Evolutionary conservation across 2,113 vertebrate genomes (phyloP), one percentile per base, ranked within the genome.

Genomic region (Nipponia nippon): DNA sequence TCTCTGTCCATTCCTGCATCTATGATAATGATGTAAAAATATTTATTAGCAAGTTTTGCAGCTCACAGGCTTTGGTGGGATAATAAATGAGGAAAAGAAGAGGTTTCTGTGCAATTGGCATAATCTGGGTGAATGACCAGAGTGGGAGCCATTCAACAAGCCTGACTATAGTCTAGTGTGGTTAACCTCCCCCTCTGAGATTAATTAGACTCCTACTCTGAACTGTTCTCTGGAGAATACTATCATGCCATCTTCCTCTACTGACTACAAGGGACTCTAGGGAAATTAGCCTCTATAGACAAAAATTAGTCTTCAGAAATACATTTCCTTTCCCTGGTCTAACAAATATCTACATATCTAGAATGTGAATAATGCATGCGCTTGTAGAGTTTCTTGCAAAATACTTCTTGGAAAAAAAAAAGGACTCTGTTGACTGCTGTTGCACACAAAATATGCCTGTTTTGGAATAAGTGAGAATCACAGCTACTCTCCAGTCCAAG

Each of bases 231-330:
- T 65, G 50, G 95, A 93, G 91, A 17, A 38, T 87, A 40, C 61
- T 61, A 69, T 69, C 40, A 16, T 69, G 40, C 70, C 29, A 13
- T 69, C 47, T 93, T 91, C 38, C 25, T 72, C 36, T 85, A 83
- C 90, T 38, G 25, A 87, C 70, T 96, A 25, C 30, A 69, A 65
- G 66, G 21, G 23, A 71, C 95, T 71, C 84, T 36, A 76, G 91
- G 96, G 93, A 96, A 95, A 97, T 93, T 96, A 97, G 75, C 40
- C 90, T 94, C 89, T 94, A 76, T 91, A 96, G 93, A 83, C 66
- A 95, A 96, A 96, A 97, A 97, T 95, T 94, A 94, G 93, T 81
- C 87, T 63, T 97, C 95, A 84, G 91, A 96, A 97, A 95, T 93
- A 65, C 18, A 85, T 85, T 95, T 27, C 65, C 20, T 12, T 90